Evolutionary conservation across 2,888 invertebrate species (phyloP).

Genomic region (Clusia tigrina): DNA sequence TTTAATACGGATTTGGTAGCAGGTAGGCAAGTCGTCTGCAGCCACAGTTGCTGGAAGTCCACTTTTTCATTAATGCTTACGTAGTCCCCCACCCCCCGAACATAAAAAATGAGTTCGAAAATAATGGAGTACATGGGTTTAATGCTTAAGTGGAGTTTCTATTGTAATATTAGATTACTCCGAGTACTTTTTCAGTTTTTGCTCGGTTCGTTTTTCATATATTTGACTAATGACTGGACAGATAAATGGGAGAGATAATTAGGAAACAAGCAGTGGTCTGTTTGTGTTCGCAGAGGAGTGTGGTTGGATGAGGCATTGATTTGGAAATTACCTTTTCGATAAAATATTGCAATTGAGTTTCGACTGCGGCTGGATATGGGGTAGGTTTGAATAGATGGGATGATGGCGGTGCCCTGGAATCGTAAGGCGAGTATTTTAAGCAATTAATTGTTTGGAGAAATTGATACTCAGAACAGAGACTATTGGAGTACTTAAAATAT

Average conservation of each 20-base stretch:
- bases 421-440: no score
- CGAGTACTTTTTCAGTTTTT: background rate
- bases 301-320: no score
- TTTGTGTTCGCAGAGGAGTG: no score
- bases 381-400: no score
- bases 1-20: background rate
- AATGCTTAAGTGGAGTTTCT: background rate
- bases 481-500: no score
- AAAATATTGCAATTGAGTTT: no score
- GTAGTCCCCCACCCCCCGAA: background rate
- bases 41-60: slow-evolving; percentile 1
- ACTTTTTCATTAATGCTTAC: slow-evolving; percentile 6
- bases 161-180: background rate
- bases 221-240: slow-evolving; percentile 9
- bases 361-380: no score
- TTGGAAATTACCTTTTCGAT: no score
- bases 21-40: no score
- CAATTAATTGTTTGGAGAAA: no score
- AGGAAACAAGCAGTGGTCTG: background rate
- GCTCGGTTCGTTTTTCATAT: background rate
- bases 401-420: no score
- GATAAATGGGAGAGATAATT: slow-evolving; percentile 5
- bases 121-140: background rate
- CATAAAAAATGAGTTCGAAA: background rate
- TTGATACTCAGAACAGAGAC: no score